These are phyloP conservation scores for Procavia capensis DNA, from an alignment of 2,113 vertebrate species.

Conservation along the genomic window DNA sequence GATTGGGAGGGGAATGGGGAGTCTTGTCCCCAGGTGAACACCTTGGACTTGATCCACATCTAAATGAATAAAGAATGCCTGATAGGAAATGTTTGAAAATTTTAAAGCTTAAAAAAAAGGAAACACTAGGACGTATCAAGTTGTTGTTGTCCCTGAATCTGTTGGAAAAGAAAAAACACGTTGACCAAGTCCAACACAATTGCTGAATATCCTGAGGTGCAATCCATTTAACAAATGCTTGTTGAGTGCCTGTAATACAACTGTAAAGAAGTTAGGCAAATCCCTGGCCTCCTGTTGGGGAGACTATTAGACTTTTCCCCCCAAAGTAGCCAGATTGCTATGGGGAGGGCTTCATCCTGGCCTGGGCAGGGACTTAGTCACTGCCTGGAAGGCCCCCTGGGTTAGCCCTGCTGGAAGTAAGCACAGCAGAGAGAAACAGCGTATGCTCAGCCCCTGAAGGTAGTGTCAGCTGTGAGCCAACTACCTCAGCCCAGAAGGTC, in stretches of 20 bases:
- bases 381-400: background rate
- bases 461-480: background rate
- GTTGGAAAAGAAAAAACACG: background rate
- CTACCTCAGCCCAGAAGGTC: background rate
- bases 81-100: background rate
- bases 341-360: background rate
- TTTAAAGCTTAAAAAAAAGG: constrained; percentile 18
- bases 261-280: background rate
- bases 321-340: too few species aligned
- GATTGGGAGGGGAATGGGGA: background rate
- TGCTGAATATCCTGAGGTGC: background rate
- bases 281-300: background rate
- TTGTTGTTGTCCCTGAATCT: background rate
- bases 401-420: background rate
- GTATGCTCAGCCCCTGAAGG: background rate
- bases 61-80: background rate
- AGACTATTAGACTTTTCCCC: background rate
- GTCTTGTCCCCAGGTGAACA: background rate
- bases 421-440: background rate
- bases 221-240: background rate
- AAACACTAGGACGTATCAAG: background rate
- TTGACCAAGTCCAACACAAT: background rate
- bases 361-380: too few species aligned
- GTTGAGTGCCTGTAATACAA: background rate
- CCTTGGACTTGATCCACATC: background rate